A percentile compares a stretch with the other conserved stretches of the same genome.
Conservation (phyloP, 2,888 invertebrate genomes). For the Brachypalpus laphriformis region DNA sequence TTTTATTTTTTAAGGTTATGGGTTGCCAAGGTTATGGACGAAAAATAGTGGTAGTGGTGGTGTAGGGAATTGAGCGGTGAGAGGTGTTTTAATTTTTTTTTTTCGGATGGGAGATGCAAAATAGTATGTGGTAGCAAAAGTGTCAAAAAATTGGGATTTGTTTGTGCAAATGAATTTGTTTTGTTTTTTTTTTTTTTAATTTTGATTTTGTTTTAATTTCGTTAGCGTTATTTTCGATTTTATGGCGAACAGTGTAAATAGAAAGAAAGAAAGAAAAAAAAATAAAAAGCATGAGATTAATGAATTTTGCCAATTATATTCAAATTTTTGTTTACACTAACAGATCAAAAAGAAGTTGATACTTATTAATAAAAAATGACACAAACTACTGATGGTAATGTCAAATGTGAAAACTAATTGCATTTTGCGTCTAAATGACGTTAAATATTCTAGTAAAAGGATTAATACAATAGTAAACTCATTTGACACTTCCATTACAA, state of each 20-base stretch:
- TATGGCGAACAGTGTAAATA: slow-evolving; percentile 65
- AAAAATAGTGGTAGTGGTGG: slow-evolving; percentile 29
- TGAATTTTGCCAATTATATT: slow-evolving; percentile 71
- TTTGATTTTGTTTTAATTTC: slow-evolving; percentile 37
- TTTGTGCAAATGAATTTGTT: slow-evolving; percentile 72
- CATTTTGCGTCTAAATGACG: neutral
- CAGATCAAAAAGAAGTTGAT: slow-evolving; percentile 25
- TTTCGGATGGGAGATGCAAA: slow-evolving; percentile 59
- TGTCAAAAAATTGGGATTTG: slow-evolving; percentile 53
- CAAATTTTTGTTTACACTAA: slow-evolving; percentile 44
- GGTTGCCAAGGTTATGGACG: slow-evolving; percentile 50
- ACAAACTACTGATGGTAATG: slow-evolving; percentile 36
- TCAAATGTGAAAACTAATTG: slow-evolving; percentile 26
- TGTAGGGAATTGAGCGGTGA: slow-evolving; percentile 52
- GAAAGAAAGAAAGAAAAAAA: slow-evolving; percentile 69
- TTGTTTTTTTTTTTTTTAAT: slow-evolving; percentile 31
- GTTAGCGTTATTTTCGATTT: slow-evolving; percentile 57
- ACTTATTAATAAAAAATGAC: slow-evolving; percentile 36
- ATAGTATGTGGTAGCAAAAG: slow-evolving; percentile 54
- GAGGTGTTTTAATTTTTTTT: slow-evolving; percentile 35
- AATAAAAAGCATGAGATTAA: slow-evolving; percentile 71
- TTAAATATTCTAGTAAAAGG: neutral
- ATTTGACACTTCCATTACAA: slow-evolving; percentile 48
- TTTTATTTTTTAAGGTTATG: slow-evolving; percentile 37
- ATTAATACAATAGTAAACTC: neutral